These are phyloP conservation scores for Mus pahari DNA, from an alignment of 2,113 vertebrate species.

Conservation along the genomic window DNA sequence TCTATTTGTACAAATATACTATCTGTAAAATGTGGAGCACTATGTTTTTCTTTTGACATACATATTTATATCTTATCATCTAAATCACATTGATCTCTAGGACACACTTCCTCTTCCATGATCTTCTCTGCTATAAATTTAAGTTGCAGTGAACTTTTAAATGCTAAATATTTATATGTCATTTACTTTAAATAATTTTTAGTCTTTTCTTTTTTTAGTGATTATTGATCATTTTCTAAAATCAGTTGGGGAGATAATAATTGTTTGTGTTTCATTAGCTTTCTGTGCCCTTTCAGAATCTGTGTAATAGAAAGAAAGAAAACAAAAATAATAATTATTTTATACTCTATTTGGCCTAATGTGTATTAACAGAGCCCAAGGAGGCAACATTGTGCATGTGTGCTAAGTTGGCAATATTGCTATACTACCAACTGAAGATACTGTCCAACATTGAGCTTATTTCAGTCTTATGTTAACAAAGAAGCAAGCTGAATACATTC, in stretches of 20 bases:
- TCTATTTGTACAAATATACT: not conserved
- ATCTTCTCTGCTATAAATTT: not conserved
- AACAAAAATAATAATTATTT: conserved; percentile 41
- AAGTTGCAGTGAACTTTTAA: not conserved
- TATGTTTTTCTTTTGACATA: not conserved
- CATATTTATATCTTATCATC: not conserved
- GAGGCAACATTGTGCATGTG: not conserved
- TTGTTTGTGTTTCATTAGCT: not conserved
- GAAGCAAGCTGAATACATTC: conserved; percentile 30
- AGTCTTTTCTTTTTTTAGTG: not conserved
- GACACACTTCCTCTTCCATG: not conserved
- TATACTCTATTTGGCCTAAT: conserved; percentile 31
- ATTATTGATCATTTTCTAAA: not conserved
- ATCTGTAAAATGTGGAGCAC: not conserved
- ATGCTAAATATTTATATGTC: not conserved
- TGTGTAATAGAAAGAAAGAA: conserved; percentile 16
- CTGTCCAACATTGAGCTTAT: conserved; percentile 36
- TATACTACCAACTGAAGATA: conserved; percentile 62
- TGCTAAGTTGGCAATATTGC: conserved; percentile 10
- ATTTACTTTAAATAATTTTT: not conserved
- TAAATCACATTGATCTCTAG: not conserved
- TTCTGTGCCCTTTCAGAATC: conserved; percentile 31
- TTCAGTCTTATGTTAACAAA: conserved; percentile 59
- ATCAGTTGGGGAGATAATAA: not conserved
- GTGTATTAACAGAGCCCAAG: not conserved